Percentiles rank a stretch among this genome's conserved stretches.
These are phyloP conservation scores for Limanda limanda DNA, from an alignment of 2,113 vertebrate species.

Conservation along the genomic window DNA sequence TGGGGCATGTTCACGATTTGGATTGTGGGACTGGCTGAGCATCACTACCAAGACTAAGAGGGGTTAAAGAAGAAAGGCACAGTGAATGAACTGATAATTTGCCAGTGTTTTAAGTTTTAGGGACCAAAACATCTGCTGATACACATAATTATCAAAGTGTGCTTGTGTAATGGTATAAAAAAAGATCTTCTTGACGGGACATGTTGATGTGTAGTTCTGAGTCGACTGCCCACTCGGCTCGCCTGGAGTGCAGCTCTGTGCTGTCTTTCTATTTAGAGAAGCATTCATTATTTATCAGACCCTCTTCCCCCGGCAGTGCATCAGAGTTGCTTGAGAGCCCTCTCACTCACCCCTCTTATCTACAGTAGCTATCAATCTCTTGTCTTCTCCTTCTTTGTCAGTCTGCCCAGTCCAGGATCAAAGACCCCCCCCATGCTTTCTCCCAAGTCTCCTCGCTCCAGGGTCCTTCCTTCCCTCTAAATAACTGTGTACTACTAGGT, in stretches of 20 bases:
- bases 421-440: not conserved
- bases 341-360: constrained; percentile 38
- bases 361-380: constrained; percentile 41
- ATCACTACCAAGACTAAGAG: not conserved
- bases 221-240: constrained; percentile 7
- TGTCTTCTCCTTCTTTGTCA: constrained; percentile 9
- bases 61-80: not conserved
- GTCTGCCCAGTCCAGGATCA: not conserved
- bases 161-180: not conserved
- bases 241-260: constrained; percentile 43
- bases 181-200: not conserved
- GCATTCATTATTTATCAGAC: constrained; percentile 83
- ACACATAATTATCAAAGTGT: not conserved
- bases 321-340: constrained; percentile 73
- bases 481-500: too few relatives aligned
- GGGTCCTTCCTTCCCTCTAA: too few relatives aligned
- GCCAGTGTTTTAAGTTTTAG: not conserved
- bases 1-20: not conserved
- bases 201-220: constrained; percentile 31
- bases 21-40: not conserved
- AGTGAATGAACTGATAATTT: not conserved
- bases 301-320: constrained; percentile 59
- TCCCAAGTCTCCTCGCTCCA: too few relatives aligned
- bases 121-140: not conserved
- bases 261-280: constrained; percentile 78